Conservation (phyloP, 2,113 vertebrate species). For the Regulus satrapa region DNA sequence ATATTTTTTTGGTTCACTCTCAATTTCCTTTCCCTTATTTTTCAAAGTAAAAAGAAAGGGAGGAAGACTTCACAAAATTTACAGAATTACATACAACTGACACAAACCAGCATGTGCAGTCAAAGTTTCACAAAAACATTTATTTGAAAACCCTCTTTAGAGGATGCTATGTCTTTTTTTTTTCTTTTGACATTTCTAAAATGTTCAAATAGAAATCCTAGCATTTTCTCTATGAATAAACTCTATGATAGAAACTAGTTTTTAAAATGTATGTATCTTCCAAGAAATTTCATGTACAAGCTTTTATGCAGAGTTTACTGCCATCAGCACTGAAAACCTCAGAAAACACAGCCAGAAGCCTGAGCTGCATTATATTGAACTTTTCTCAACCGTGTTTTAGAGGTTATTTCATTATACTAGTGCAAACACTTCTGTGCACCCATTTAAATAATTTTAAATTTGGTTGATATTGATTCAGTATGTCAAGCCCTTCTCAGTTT, state of each 20-base stretch:
- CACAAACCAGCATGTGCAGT: not conserved
- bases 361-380: not conserved
- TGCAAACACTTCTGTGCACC: not conserved
- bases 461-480: not conserved
- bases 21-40: not conserved
- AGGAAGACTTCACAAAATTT: not conserved
- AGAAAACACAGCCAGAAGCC: not conserved
- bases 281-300: not conserved
- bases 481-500: not conserved
- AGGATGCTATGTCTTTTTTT: not conserved
- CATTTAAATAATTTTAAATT: constrained; percentile 23
- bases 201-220: not conserved
- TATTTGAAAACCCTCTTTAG: not conserved
- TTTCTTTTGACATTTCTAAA: not conserved
- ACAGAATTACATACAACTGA: not conserved
- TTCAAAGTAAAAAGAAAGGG: not conserved
- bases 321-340: not conserved
- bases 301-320: not conserved
- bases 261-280: accelerated
- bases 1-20: not conserved
- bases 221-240: not conserved
- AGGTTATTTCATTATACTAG: not conserved
- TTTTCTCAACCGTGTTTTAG: not conserved
- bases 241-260: not conserved
- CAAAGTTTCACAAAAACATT: not conserved